Evolutionary conservation across 2,797 vertebrate genomes (phyloP).

Genomic region (Diglossa cyanea): DNA sequence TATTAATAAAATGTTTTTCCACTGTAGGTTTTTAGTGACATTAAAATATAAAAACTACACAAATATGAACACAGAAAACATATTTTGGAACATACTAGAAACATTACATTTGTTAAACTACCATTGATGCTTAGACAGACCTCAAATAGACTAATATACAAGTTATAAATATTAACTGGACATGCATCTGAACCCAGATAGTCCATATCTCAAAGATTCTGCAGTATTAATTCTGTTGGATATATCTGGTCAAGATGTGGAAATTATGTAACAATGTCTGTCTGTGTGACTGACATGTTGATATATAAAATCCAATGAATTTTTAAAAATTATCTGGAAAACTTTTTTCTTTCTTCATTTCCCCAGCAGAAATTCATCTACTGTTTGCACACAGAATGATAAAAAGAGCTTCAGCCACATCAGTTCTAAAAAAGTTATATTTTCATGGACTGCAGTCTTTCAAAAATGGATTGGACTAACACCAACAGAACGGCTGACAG

Average conservation of each 20-base stretch:
- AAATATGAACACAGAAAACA: background rate
- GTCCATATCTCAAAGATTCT: background rate
- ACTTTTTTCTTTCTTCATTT: rapidly evolving
- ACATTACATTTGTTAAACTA: background rate
- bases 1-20: background rate
- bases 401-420: background rate
- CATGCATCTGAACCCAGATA: background rate
- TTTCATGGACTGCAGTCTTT: background rate
- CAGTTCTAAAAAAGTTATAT: background rate
- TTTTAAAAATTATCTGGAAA: background rate
- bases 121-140: background rate
- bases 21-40: background rate
- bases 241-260: background rate
- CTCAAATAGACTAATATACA: background rate
- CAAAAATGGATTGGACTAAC: background rate
- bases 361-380: background rate
- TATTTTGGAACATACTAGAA: background rate
- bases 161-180: background rate
- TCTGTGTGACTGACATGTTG: background rate
- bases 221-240: background rate
- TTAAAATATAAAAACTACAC: background rate
- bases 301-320: background rate
- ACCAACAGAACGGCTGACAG: background rate
- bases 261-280: background rate
- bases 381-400: background rate